Evolutionary conservation across 2,113 vertebrate genomes (phyloP), one percentile per base, ranked within the genome.

Genomic region (Petaurus breviceps): DNA sequence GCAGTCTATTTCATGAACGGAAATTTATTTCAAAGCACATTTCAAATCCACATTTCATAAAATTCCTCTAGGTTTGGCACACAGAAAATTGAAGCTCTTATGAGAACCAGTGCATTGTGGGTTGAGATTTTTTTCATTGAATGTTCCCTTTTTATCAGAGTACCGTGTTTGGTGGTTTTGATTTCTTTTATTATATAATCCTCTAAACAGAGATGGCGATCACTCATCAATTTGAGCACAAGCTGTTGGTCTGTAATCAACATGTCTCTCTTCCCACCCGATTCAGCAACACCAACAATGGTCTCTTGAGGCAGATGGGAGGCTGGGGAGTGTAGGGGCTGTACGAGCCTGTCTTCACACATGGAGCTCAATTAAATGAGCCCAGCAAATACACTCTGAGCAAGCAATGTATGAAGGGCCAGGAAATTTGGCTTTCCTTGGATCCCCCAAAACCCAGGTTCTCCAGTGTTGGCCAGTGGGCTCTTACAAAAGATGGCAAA

Each of bases 21-120:
- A 26, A 52, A 26, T 57, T 97, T 98, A 53, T 95, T 97, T 84
- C 94, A 55, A 96, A 96, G 96, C 47, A 43, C 47, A 26, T 93
- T 51, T 97, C 43, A 22, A 43, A 43, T 8, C 68, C 37, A 1
- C 90, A 26, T 91, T 94, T 95, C 91, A 91, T 93, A 92, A 53
- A 94, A 31, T 25, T 57, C 89, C 68, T 95, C 95, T 91, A 77
- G 61, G 92, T 92, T 90, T 54, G 28, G 11, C 91, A 26, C 0
- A 10, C 19, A 89, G 47, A 92, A 24, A 97, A 37, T 54, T 25
- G 7, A 46, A 93, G 51, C 61, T 93, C n/a, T 52, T 68, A 3
- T 89, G 50, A 93, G 84, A 93, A 55, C 91, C 92, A 93, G 89
- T 92, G 92, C 89, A 10, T 89, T 92, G 19, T 52, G 47, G 68